phyloP scores from a whole-genome alignment of 2,888 invertebrate species.

The Myopa tessellatipennis region DNA sequence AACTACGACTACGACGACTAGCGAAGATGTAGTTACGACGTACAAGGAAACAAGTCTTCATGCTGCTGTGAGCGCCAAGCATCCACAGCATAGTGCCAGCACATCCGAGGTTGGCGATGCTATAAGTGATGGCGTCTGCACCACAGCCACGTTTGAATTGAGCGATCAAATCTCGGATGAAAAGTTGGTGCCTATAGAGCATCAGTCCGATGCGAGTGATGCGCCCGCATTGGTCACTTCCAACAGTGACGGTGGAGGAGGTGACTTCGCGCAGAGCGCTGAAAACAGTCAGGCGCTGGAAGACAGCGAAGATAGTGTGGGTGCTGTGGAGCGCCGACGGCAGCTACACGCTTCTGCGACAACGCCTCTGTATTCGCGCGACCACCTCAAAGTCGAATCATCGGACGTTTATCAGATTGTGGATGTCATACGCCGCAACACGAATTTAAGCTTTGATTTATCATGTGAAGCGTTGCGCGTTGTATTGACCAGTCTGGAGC shows the following conservation, averaged over 20 bases:
- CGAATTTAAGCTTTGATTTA: conserved; percentile 87
- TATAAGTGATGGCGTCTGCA: conserved; percentile 21
- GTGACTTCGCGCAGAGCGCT: conserved; percentile 51
- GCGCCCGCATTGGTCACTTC: conserved; percentile 38
- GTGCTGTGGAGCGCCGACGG: conserved; percentile 49
- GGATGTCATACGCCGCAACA: conserved; percentile 83
- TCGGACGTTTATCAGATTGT: conserved; percentile 79
- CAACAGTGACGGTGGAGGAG: conserved; percentile 42
- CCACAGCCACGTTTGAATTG: conserved; percentile 44
- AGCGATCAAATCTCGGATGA: conserved; percentile 48
- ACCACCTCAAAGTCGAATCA: conserved; percentile 63
- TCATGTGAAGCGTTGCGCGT: conserved; percentile 87
- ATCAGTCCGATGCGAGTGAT: conserved; percentile 59
- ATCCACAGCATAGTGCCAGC: conserved; percentile 52
- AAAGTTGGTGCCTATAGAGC: conserved; percentile 36
- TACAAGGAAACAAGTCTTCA: conserved; percentile 63
- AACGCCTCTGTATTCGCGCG: conserved; percentile 48
- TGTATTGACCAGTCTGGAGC: conserved; percentile 72
- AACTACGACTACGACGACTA: conserved; percentile 67
- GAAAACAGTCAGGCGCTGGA: conserved; percentile 64
- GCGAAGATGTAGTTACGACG: conserved; percentile 67
- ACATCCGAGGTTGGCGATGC: conserved; percentile 44
- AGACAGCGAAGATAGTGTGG: conserved; percentile 63
- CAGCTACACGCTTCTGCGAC: conserved; percentile 45
- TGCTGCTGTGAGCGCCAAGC: conserved; percentile 43